Evolutionary conservation across 2,797 vertebrate genomes (phyloP).

Genomic region (Melanotaenia trifasciata): DNA sequence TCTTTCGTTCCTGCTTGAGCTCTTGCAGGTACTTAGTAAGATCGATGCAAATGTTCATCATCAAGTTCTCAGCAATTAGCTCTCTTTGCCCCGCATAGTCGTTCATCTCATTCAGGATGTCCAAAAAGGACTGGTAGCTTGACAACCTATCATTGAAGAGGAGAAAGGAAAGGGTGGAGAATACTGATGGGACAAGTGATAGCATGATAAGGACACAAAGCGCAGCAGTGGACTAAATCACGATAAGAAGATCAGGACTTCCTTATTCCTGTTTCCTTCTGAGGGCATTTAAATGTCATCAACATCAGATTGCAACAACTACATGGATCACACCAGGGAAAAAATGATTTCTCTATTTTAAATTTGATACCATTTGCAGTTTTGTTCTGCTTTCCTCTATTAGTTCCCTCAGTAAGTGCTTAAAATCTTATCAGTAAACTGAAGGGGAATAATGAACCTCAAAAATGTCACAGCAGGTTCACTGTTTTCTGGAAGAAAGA

Average conservation of each 20-base stretch:
- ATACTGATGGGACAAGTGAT: constrained; percentile 52
- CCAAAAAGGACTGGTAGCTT: constrained; percentile 89
- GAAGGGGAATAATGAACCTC: background rate
- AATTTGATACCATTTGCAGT: background rate
- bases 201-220: constrained; percentile 42
- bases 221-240: constrained; percentile 28
- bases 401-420: constrained; percentile 1
- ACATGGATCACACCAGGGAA: background rate
- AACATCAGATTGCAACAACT: background rate
- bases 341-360: background rate
- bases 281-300: constrained; percentile 52
- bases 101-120: constrained; percentile 90
- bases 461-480: background rate
- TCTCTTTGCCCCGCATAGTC: constrained; percentile 92
- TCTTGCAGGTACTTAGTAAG: constrained; percentile 91
- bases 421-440: background rate
- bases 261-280: constrained; percentile 64
- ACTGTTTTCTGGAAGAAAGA: background rate
- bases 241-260: constrained; percentile 57
- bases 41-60: constrained; percentile 89
- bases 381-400: background rate
- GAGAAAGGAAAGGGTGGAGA: constrained; percentile 59
- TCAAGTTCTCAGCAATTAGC: constrained; percentile 91
- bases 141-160: constrained; percentile 81
- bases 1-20: constrained; percentile 91